Base-by-base conservation (phyloP, 2,797 vertebrate species). In the Silurus aristotelis region DNA sequence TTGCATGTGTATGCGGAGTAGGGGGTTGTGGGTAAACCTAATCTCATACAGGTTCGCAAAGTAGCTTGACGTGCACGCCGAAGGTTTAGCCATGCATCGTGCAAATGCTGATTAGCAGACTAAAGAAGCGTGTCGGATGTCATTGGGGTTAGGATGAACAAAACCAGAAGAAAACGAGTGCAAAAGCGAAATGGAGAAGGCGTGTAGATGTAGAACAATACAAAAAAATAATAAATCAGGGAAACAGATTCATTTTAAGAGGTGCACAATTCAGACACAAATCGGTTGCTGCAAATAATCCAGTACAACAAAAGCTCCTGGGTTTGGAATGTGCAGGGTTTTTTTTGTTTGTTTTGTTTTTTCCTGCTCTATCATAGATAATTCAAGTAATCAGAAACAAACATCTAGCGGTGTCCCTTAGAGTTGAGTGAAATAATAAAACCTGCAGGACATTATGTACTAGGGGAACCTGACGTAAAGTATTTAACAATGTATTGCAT, bases 31-130 rank as follows among this genome's bases (percentile, higher is more conserved):
- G 38, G 22, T 43, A n/a, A 15, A 20, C 13, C 1, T 80, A 10
- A 25, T 64, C 38, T 79, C 60, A 2, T 5, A 7, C 20, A 5
- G 58, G 20, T 46, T 79, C 1, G 2, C 31, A 25, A 27, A 80
- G 61, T 15, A 66, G 43, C 61, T 48, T 66, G n/a, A 66, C 27
- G 58, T 43, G 20, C 31, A 22, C 13, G 14, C 27, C 5, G 6
- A n/a, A 38, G 31, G 52, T n/a, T 64, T 55, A 52, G 15, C 43
- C 4, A 19, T 27, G 61, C 61, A 19, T 80, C 27, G 31, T 80
- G 78, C 20, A 79, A 63, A 46, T 61, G 20, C 78, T 27, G 78
- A 52, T 80, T 66, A 61, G n/a, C 15, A 4, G 43, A 66, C 66
- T 80, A 66, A 13, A 46, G 38, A 48, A 48, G 38, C 63, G 22